A percentile compares a stretch with the other conserved stretches of the same genome.
Evolutionary conservation across 1,140 invertebrate genomes (phyloP).

Genomic region (Polyergus mexicanus): DNA sequence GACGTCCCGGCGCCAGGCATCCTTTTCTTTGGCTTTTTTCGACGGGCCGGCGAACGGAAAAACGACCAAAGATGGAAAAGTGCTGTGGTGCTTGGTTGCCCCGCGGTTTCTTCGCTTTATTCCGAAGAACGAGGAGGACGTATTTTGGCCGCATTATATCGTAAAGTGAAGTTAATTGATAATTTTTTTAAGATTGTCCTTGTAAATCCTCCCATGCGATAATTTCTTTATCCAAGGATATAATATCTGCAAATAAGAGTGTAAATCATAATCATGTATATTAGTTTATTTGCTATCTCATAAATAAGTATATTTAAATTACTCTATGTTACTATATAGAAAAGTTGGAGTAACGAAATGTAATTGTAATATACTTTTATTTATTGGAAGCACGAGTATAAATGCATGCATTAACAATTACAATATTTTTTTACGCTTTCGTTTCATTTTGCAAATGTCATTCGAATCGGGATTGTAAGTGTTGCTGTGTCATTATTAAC

Average conservation of each 20-base stretch:
- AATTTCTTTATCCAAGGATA: not conserved
- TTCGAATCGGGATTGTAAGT: not conserved
- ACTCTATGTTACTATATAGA: not conserved
- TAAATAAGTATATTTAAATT: not conserved
- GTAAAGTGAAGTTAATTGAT: conserved; percentile 50
- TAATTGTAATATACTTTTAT: not conserved
- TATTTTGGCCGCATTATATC: conserved; percentile 33
- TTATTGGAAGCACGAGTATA: not conserved
- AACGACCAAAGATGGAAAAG: conserved; percentile 70
- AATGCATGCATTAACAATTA: not conserved
- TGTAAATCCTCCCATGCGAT: not conserved
- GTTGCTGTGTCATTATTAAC: not conserved
- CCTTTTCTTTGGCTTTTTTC: conserved; percentile 79
- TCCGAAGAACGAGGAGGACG: conserved; percentile 24
- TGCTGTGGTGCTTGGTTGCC: conserved; percentile 66
- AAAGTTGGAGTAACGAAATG: not conserved
- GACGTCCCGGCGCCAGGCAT: conserved; percentile 83
- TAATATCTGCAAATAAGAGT: not conserved
- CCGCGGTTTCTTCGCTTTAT: conserved; percentile 67
- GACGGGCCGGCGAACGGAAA: conserved; percentile 68
- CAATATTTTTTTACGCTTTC: not conserved
- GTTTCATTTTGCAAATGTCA: not conserved
- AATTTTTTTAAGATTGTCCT: conserved; percentile 9
- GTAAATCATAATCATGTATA: not conserved
- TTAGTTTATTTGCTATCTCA: not conserved